Conservation (phyloP, 2,888 invertebrate species). For the Hyppa rectilinea region DNA sequence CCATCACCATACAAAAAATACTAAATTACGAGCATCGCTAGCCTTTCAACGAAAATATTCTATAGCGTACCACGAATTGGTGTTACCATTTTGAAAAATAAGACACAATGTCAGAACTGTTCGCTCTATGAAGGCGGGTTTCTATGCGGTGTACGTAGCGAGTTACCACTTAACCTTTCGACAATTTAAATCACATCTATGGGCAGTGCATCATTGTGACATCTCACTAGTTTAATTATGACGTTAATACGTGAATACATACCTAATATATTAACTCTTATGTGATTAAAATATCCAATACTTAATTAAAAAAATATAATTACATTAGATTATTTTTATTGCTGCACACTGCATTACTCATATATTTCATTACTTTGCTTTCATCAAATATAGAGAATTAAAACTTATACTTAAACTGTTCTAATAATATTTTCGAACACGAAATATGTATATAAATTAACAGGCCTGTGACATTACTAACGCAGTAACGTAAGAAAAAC, state of each 20-base stretch:
- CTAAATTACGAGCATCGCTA: conserved; percentile 22
- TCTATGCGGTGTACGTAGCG: neutral
- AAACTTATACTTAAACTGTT: conserved; percentile 23
- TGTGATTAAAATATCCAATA: conserved; percentile 12
- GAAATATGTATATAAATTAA: conserved; percentile 40
- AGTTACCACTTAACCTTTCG: conserved; percentile 1
- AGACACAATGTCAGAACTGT: conserved; percentile 48
- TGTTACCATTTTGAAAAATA: conserved; percentile 40
- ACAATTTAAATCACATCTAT: conserved; percentile 1
- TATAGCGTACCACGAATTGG: conserved; percentile 11
- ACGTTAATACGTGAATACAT: neutral
- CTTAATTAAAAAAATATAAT: conserved; percentile 23
- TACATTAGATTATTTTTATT: conserved; percentile 30
- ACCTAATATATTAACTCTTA: conserved; percentile 14
- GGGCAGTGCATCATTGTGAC: conserved; percentile 12
- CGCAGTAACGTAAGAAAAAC: conserved; percentile 25
- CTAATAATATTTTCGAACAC: conserved; percentile 46
- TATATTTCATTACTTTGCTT: conserved; percentile 32
- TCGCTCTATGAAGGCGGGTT: conserved; percentile 16
- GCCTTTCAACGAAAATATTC: conserved; percentile 31
- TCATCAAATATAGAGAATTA: conserved; percentile 24
- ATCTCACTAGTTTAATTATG: conserved; percentile 8
- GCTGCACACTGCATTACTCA: conserved; percentile 35
- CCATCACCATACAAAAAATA: conserved; percentile 13
- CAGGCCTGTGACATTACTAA: conserved; percentile 31